Conservation (phyloP, 1,140 invertebrate species). For the Musca vetustissima region DNA sequence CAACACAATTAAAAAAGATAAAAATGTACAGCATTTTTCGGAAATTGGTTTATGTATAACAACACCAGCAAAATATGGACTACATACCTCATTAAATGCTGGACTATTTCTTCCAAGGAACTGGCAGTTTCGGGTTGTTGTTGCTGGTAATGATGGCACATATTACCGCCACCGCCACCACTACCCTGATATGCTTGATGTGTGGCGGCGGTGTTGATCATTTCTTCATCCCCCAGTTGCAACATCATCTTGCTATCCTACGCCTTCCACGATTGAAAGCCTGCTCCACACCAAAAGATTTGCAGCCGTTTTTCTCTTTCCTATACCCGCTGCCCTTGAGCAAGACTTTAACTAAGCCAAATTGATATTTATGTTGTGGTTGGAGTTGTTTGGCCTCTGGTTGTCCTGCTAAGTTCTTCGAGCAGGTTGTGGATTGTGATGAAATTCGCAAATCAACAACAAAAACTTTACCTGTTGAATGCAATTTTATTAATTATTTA, state of each 20-base stretch:
- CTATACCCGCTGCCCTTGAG: background rate
- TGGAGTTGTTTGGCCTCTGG: background rate
- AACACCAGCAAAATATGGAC: background rate
- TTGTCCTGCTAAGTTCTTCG: background rate
- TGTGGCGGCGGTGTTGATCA: too few relatives aligned
- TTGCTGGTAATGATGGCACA: background rate
- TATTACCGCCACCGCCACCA: too few relatives aligned
- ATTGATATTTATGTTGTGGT: background rate
- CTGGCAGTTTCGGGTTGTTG: background rate
- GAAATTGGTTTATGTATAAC: too few relatives aligned
- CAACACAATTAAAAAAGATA: too few relatives aligned
- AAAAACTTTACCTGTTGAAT: constrained; percentile 16
- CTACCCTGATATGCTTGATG: too few relatives aligned
- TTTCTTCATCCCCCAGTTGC: constrained; percentile 9
- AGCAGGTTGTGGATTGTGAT: constrained; percentile 28
- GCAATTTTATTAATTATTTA: background rate
- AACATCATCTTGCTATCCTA: constrained; percentile 18
- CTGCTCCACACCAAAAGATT: background rate
- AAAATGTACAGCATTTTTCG: too few relatives aligned
- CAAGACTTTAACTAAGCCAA: too few relatives aligned
- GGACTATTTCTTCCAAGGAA: background rate
- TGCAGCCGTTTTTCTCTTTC: background rate
- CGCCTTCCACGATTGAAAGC: background rate
- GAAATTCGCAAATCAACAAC: constrained; percentile 27
- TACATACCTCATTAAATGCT: constrained; percentile 1